Base-by-base conservation (phyloP, 1,140 invertebrate genomes). In the Schlechtendalia chinensis region DNA sequence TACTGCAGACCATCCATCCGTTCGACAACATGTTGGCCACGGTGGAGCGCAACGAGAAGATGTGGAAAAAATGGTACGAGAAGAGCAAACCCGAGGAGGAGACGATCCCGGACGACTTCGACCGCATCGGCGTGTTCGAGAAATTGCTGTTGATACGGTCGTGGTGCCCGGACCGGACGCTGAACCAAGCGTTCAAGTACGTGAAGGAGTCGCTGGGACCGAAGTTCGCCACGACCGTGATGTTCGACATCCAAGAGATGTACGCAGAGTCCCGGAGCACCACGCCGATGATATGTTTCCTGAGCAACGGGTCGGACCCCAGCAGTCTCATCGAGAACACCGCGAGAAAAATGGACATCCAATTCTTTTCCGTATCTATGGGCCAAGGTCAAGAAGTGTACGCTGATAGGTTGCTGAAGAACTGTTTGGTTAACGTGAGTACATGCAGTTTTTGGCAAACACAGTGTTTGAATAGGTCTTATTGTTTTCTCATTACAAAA, bases 321-420 rank as follows among this genome's bases (percentile, higher is more conserved):
- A 96, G 96, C 50, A 91, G 91, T 24, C 94, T 96, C 86, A 96
- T 98, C 82, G 93, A 94, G 61, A 87, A 88, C 14, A 86, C 98
- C 61, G 94, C 96, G 0, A 97, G 97, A 87, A 89, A 92, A 81
- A 94, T 94, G 86, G 90, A 92, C 84, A 92, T 94, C 45, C 89
- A 90, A 81, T 87, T 95, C 24, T 90, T 91, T 85, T 90, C 91
- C 0, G 93, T 98, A 39, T 97, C 96, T 0, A 98, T 98, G 96
- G 97, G 97, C 8, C 97, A 98, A 89, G 96, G 96, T 0, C 97
- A 98, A 88, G 97, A 98, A 87, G 89, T 93, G 50, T 94, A 95
- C 83, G 96, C 96, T 0, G 89, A 95, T 61, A 85, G 87, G 50
- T 83, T 98, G 88, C 93, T 98, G 82, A 89, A 91, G 69, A 91